A percentile compares a stretch with the other conserved stretches of the same genome.
These are phyloP conservation scores for Acanthurus leucopareius DNA, from an alignment of 2,797 vertebrate genomes.

Conservation along the genomic window DNA sequence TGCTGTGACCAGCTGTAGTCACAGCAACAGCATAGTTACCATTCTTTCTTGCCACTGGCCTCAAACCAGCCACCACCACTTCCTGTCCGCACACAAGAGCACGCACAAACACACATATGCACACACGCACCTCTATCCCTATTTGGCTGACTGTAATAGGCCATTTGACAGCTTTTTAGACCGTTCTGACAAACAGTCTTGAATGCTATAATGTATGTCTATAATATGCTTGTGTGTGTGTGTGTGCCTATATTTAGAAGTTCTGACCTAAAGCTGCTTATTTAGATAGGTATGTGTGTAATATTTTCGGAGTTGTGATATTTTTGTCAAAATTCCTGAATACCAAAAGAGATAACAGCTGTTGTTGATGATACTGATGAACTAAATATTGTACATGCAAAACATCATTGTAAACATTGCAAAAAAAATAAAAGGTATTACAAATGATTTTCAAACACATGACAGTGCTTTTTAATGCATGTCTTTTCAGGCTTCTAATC, in stretches of 20 bases:
- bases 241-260: slow-evolving; percentile 56
- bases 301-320: slow-evolving; percentile 33
- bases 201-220: slow-evolving; percentile 58
- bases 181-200: slow-evolving; percentile 66
- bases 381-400: background rate
- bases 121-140: slow-evolving; percentile 51
- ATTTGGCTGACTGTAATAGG: slow-evolving; percentile 65
- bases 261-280: slow-evolving; percentile 38
- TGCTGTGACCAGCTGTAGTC: slow-evolving; percentile 80
- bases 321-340: background rate
- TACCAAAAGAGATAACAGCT: background rate
- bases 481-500: background rate
- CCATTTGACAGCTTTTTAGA: slow-evolving; percentile 75
- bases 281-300: slow-evolving; percentile 50
- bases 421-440: too few relatives aligned
- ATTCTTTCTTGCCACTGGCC: slow-evolving; percentile 87
- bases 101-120: slow-evolving; percentile 53
- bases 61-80: slow-evolving; percentile 85
- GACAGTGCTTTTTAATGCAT: too few relatives aligned
- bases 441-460: slow-evolving; percentile 4
- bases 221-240: slow-evolving; percentile 35
- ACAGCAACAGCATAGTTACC: slow-evolving; percentile 86
- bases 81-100: slow-evolving; percentile 79
- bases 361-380: background rate
- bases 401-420: too few relatives aligned